These are phyloP conservation scores for Sesia bembeciformis DNA, from an alignment of 2,888 invertebrate genomes.

Conservation along the genomic window DNA sequence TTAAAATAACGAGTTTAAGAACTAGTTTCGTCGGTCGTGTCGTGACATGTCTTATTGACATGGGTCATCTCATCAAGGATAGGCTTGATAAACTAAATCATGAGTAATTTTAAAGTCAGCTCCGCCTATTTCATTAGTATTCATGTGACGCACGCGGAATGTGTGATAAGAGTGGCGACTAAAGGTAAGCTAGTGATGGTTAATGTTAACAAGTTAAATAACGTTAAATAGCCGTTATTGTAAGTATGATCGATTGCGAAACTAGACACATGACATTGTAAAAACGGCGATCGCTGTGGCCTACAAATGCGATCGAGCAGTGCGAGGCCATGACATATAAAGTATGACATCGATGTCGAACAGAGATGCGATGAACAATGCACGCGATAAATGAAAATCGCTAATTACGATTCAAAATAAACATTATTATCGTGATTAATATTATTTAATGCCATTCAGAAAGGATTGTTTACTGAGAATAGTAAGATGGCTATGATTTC, in stretches of 20 bases:
- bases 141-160: not conserved
- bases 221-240: slow-evolving; percentile 36
- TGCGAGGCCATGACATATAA: slow-evolving; percentile 65
- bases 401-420: not conserved
- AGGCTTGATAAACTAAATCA: not conserved
- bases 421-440: too few species aligned
- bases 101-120: not conserved
- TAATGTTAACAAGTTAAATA: not conserved
- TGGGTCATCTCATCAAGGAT: not conserved
- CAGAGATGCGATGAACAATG: slow-evolving; percentile 44
- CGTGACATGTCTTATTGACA: not conserved
- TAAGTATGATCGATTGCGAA: slow-evolving; percentile 53
- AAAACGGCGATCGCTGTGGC: slow-evolving; percentile 59
- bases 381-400: slow-evolving; percentile 13
- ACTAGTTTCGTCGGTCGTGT: not conserved
- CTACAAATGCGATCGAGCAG: slow-evolving; percentile 70
- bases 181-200: not conserved
- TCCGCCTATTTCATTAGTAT: not conserved
- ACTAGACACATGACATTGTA: slow-evolving; percentile 69
- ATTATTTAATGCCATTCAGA: too few species aligned
- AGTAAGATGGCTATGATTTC: too few species aligned
- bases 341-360: slow-evolving; percentile 45
- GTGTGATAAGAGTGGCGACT: not conserved
- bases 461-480: too few species aligned
- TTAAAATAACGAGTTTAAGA: not conserved